These are phyloP conservation scores for Epicampocera succincta DNA, from an alignment of 2,888 invertebrate species.

Conservation along the genomic window DNA sequence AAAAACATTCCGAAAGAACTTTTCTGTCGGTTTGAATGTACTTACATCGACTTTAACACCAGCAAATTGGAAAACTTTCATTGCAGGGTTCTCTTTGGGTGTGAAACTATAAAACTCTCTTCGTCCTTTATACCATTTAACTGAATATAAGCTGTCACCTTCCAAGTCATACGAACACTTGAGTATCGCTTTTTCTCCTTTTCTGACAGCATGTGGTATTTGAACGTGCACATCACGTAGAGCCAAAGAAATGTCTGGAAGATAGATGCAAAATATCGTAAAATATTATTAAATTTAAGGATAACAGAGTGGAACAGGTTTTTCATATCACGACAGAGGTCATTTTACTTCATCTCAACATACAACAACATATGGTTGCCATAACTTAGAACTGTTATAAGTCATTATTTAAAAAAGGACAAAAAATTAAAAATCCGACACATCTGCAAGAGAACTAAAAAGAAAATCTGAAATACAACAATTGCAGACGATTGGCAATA, in stretches of 20 bases:
- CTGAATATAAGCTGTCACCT: constrained; percentile 88
- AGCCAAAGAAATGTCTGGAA: constrained; percentile 71
- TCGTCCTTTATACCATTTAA: constrained; percentile 92
- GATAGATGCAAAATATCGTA: constrained; percentile 7
- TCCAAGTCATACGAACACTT: constrained; percentile 89
- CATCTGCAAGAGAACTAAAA: too few relatives aligned
- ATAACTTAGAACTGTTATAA: too few relatives aligned
- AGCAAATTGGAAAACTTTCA: constrained; percentile 86
- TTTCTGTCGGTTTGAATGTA: constrained; percentile 73
- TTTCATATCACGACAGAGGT: too few relatives aligned
- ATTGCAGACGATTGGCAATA: too few relatives aligned
- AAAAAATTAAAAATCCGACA: too few relatives aligned
- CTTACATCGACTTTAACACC: constrained; percentile 92
- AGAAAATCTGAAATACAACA: too few relatives aligned
- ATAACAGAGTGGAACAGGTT: background rate
- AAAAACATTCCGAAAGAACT: constrained; percentile 16
- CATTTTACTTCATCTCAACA: too few relatives aligned
- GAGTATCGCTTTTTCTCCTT: constrained; percentile 85
- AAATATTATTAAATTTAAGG: constrained; percentile 7
- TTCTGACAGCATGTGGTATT: constrained; percentile 85
- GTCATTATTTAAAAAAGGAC: too few relatives aligned
- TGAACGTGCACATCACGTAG: constrained; percentile 85
- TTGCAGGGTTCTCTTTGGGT: constrained; percentile 86
- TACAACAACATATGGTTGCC: too few relatives aligned
- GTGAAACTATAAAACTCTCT: constrained; percentile 91